phyloP scores from a whole-genome alignment of 2,113 vertebrate genomes.

The Lepus americanus region DNA sequence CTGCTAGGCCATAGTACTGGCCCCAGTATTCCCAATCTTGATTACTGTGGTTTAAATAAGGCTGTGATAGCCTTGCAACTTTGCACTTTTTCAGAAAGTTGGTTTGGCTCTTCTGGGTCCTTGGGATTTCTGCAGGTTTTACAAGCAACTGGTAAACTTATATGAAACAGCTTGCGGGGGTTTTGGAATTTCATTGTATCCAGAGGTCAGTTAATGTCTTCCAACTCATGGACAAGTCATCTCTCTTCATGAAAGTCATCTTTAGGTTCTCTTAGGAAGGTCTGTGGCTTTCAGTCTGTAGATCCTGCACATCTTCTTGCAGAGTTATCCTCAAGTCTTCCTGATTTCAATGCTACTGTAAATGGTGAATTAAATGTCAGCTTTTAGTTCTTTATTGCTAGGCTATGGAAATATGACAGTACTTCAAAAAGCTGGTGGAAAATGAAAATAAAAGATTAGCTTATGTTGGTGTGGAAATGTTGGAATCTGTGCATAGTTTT shows the following conservation, averaged over 20 bases:
- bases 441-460: too few relatives aligned
- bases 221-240: not conserved
- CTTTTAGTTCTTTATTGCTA: not conserved
- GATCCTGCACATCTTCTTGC: not conserved
- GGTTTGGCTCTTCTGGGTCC: not conserved
- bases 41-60: not conserved
- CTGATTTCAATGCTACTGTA: not conserved
- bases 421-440: too few relatives aligned
- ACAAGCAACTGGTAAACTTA: not conserved
- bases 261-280: not conserved
- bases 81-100: not conserved
- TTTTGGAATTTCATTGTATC: not conserved
- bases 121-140: not conserved
- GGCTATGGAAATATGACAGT: not conserved
- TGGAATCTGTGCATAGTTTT: too few relatives aligned
- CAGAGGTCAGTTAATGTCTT: not conserved
- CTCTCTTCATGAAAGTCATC: not conserved
- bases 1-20: too few relatives aligned
- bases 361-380: not conserved
- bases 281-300: not conserved
- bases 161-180: not conserved
- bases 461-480: too few relatives aligned
- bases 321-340: not conserved
- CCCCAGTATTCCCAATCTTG: not conserved
- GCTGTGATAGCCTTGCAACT: not conserved